Evolutionary conservation across 2,797 vertebrate species (phyloP).

Genomic region (Cryptoblepharus egeriae): DNA sequence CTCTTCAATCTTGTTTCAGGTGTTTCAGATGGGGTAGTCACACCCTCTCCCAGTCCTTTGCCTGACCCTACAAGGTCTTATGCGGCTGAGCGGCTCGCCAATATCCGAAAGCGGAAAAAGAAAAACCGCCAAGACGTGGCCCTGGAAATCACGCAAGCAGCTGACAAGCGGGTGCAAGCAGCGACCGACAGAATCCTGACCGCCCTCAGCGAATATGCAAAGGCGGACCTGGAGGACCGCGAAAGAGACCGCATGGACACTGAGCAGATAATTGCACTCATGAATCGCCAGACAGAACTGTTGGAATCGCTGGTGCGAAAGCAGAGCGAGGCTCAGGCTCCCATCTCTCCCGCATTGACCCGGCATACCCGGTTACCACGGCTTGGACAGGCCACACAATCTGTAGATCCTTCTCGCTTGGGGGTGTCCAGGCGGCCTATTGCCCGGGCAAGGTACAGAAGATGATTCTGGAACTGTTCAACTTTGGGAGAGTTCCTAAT

Average conservation of each 20-base stretch:
- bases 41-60: neutral
- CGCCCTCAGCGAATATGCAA: neutral
- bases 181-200: slow-evolving; percentile 18
- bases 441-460: neutral
- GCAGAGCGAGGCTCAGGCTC: neutral
- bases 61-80: neutral
- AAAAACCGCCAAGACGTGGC: slow-evolving; percentile 21
- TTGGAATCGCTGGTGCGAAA: slow-evolving; percentile 28
- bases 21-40: slow-evolving; percentile 5
- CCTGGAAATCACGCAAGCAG: slow-evolving; percentile 8
- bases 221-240: slow-evolving; percentile 14
- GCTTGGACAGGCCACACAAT: neutral
- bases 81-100: slow-evolving; percentile 12
- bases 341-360: neutral
- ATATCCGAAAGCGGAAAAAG: slow-evolving; percentile 25
- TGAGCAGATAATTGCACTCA: slow-evolving; percentile 20
- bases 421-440: neutral
- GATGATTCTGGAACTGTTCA: neutral
- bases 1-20: neutral
- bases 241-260: slow-evolving; percentile 19
- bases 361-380: neutral
- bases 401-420: slow-evolving; percentile 1
- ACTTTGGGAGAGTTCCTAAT: neutral
- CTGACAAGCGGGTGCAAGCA: neutral
- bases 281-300: slow-evolving; percentile 36